A percentile compares a stretch with the other conserved stretches of the same genome.
Evolutionary conservation across 35 echinoderm and acorn worm genomes (phyloP).

Genomic region (Nesometra sesokonis): DNA sequence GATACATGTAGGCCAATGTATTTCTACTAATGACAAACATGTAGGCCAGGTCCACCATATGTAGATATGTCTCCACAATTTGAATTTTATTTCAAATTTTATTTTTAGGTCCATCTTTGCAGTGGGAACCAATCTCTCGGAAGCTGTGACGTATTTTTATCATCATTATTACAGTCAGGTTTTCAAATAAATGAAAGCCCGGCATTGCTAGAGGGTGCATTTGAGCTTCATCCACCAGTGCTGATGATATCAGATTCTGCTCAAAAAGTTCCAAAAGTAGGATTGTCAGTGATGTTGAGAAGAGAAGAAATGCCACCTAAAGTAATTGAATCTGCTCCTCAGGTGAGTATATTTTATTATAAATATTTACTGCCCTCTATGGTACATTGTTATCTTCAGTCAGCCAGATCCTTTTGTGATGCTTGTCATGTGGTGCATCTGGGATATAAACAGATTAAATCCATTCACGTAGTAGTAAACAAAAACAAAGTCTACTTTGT

Average conservation of each 20-base stretch:
- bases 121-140: conserved; percentile 82
- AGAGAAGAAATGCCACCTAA: conserved; percentile 62
- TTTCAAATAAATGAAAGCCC: conserved; percentile 27
- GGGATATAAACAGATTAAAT: too few relatives aligned
- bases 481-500: too few relatives aligned
- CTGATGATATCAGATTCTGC: conserved; percentile 7
- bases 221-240: conserved; percentile 43
- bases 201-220: conserved; percentile 53
- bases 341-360: neutral
- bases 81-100: neutral
- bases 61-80: too few relatives aligned
- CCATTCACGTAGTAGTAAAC: too few relatives aligned
- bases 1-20: too few relatives aligned
- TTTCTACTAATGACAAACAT: too few relatives aligned
- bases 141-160: neutral
- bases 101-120: conserved; percentile 67
- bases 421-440: too few relatives aligned
- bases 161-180: neutral
- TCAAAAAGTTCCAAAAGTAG: conserved; percentile 29
- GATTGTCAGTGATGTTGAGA: conserved; percentile 59
- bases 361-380: too few relatives aligned
- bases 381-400: too few relatives aligned
- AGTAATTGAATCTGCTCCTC: neutral
- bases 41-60: too few relatives aligned
- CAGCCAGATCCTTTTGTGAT: too few relatives aligned